Conservation (phyloP, 30 jellyfish, hydroid and myxozoan species). For the Mastigias papua region DNA sequence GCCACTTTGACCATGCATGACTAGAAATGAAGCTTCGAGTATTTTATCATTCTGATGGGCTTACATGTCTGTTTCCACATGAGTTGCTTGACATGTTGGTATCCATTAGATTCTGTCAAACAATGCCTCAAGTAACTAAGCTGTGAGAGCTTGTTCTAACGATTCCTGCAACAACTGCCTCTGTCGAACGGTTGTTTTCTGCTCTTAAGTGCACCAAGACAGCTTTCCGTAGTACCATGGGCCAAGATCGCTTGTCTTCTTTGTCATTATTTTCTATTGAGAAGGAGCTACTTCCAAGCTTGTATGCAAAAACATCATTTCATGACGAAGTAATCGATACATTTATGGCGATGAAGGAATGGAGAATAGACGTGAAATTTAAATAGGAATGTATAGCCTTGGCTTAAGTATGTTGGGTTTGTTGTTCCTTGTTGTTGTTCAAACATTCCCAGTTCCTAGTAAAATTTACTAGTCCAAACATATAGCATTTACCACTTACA, state of each 20-base stretch:
- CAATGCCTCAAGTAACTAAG: conserved; percentile 51
- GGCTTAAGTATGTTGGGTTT: not conserved
- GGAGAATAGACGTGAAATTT: conserved; percentile 24
- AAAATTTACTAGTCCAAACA: not conserved
- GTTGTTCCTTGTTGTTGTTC: not conserved
- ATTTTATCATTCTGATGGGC: conserved; percentile 26
- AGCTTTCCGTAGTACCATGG: conserved; percentile 32
- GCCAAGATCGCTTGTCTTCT: conserved; percentile 24
- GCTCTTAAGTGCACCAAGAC: conserved; percentile 35
- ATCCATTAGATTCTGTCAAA: conserved; percentile 2
- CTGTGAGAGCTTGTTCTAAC: conserved; percentile 47
- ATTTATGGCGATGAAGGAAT: conserved; percentile 39
- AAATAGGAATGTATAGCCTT: not conserved
- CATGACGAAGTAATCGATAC: conserved; percentile 8
- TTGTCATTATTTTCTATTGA: conserved; percentile 32
- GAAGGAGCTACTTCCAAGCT: conserved; percentile 16
- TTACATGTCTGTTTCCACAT: conserved; percentile 14
- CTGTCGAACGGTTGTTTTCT: conserved; percentile 46
- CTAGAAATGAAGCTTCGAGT: conserved; percentile 50
- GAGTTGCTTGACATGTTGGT: conserved; percentile 2
- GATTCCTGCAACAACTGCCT: conserved; percentile 27
- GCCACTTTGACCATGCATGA: conserved; percentile 40
- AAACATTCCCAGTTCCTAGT: too few species aligned
- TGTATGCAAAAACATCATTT: conserved; percentile 16
- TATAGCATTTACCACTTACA: not conserved